Base-by-base conservation (phyloP, 2,113 vertebrate species). In the Xiphophorus maculatus region DNA sequence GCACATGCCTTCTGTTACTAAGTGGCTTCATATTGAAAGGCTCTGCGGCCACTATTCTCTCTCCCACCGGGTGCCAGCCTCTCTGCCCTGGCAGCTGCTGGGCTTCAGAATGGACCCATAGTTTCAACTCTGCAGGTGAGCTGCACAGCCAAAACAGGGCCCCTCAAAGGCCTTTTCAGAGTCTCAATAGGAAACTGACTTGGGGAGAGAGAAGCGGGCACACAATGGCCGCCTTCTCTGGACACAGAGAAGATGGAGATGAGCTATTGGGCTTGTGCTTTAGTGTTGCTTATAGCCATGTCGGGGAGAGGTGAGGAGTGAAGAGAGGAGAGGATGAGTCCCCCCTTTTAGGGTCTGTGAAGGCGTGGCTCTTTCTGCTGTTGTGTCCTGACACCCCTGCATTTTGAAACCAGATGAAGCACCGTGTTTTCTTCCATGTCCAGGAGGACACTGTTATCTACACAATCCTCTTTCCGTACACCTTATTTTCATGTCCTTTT, bases 1-100 rank as follows among this genome's bases (percentile, higher is more conserved):
- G 95, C 95, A 95, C 95, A 95, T 92, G 95, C 94, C 95, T 95
- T 94, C 95, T 96, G 95, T 95, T 95, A 94, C 95, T 94, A 93
- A 95, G 95, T 93, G 94, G 95, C 95, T 94, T 94, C 89, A 91
- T 94, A 94, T 94, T 95, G 94, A 95, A 94, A 94, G 82, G 90
- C 93, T 94, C 93, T 87, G 87, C 85, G 73, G 93, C 88, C 66
- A 58, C 94, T 91, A 93, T 95, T 96, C 94, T 95, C 92, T 79
- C 70, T 87, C 94, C 93, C 95, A 89, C 93, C 83, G 93, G 95
- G 95, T 95, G 94, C 94, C 92, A 94, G 94, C 92, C 94, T 92
- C 92, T 94, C 93, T 95, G 95, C 94, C 93, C 94, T 92, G 94
- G 94, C 96, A 96, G 95, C 95, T 96, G 96, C 94, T 95, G 94